A percentile compares a stretch with the other conserved stretches of the same genome.
Evolutionary conservation across 2,888 invertebrate species (phyloP).

Genomic region (Chrysopilus asiliformis): DNA sequence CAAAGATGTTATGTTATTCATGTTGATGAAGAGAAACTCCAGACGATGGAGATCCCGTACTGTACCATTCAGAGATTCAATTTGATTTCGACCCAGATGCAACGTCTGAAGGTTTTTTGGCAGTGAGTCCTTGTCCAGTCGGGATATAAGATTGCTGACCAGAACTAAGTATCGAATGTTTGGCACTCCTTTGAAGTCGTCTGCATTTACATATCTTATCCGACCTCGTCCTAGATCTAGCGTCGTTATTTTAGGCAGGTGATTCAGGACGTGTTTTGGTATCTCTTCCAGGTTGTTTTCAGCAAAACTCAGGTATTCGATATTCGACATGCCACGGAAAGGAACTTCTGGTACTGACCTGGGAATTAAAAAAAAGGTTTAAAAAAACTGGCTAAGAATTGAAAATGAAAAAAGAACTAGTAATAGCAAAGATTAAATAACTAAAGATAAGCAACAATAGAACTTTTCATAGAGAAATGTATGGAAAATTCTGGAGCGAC

Average conservation of each 20-base stretch:
- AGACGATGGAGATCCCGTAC: constrained; percentile 57
- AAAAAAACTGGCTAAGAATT: too few species aligned
- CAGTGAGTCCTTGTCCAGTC: constrained; percentile 56
- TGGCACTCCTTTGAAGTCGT: constrained; percentile 60
- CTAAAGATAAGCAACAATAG: too few species aligned
- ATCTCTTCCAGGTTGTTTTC: constrained; percentile 65
- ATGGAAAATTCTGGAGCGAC: too few species aligned
- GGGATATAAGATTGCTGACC: constrained; percentile 60
- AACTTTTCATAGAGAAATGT: too few species aligned
- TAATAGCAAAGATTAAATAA: too few species aligned
- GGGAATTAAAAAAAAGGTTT: too few species aligned
- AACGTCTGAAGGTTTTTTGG: constrained; percentile 54
- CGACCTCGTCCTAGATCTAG: constrained; percentile 71
- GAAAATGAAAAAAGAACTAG: too few species aligned
- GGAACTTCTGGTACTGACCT: constrained; percentile 60
- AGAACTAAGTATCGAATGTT: constrained; percentile 55
- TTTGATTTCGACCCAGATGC: constrained; percentile 61
- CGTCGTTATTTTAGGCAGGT: constrained; percentile 63
- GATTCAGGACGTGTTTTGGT: constrained; percentile 60
- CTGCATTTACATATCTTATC: constrained; percentile 56
- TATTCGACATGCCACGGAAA: constrained; percentile 59
- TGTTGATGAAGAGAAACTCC: constrained; percentile 66
- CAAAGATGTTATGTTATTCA: constrained; percentile 57
- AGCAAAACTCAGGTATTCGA: constrained; percentile 64
- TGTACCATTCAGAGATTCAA: constrained; percentile 61